Evolutionary conservation across 2,113 vertebrate genomes (phyloP).

Genomic region (Sorex fumeus): DNA sequence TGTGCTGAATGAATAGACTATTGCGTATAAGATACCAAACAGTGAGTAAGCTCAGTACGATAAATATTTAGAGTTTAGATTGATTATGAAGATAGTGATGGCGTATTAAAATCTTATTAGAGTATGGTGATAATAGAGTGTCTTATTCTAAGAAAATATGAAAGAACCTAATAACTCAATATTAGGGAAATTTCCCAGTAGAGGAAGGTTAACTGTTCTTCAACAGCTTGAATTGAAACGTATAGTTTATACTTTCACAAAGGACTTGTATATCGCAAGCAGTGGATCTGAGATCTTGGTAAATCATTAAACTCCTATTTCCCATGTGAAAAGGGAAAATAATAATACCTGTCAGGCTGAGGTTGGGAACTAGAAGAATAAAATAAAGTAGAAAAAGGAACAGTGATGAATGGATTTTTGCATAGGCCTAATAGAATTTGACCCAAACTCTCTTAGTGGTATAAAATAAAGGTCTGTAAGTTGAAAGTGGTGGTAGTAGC

Average conservation of each 20-base stretch:
- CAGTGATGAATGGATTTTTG: neutral
- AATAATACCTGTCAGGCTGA: neutral
- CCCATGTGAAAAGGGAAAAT: neutral
- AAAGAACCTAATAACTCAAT: neutral
- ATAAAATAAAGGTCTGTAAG: neutral
- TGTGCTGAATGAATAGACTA: neutral
- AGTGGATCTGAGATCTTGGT: neutral
- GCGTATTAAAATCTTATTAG: too few species aligned
- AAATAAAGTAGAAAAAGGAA: neutral
- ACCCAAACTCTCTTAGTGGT: neutral
- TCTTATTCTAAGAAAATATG: neutral
- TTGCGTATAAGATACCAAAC: neutral
- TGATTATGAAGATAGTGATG: neutral
- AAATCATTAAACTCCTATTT: neutral
- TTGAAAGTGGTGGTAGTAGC: neutral
- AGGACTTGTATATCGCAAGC: neutral
- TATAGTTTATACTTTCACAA: constrained; percentile 18
- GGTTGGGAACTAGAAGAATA: neutral
- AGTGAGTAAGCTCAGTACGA: neutral
- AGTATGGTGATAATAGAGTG: neutral
- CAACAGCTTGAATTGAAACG: constrained; percentile 14
- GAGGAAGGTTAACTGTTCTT: neutral
- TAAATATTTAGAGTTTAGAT: neutral
- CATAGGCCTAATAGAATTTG: neutral
- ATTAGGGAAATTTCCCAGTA: neutral